These are phyloP conservation scores for Propithecus perrieri DNA, from an alignment of 2,797 vertebrate genomes.

Conservation along the genomic window DNA sequence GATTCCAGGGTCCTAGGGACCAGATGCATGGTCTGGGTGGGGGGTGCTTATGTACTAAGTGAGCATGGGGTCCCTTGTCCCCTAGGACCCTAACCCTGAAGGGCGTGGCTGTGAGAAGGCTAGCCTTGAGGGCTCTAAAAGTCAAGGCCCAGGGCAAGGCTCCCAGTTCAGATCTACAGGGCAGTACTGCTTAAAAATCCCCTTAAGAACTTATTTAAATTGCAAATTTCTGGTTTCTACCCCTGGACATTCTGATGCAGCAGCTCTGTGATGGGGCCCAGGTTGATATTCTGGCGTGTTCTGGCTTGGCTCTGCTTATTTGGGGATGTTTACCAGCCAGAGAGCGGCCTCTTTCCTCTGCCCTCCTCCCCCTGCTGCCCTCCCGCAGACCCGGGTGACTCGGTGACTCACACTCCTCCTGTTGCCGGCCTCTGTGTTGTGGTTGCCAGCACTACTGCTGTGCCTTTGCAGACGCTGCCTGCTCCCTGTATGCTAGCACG, in stretches of 20 bases:
- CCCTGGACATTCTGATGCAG: not conserved
- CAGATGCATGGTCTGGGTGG: not conserved
- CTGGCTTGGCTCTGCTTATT: conserved; percentile 25
- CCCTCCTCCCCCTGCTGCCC: not conserved
- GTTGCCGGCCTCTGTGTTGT: not conserved
- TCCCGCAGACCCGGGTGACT: not conserved
- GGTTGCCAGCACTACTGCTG: not conserved
- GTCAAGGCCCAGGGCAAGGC: not conserved
- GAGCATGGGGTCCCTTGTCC: not conserved
- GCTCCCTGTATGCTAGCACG: not conserved
- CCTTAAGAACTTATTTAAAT: not conserved
- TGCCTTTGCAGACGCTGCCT: not conserved
- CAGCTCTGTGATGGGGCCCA: not conserved
- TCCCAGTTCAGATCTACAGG: not conserved
- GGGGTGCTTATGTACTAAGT: not conserved
- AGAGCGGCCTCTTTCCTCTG: not conserved
- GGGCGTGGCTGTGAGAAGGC: not conserved
- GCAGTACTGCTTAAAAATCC: not conserved
- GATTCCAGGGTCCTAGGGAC: not conserved
- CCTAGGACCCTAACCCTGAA: not conserved
- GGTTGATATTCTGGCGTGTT: conserved; percentile 31
- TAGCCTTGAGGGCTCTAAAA: not conserved
- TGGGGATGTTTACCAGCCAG: conserved; percentile 62
- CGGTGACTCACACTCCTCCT: conserved; percentile 52
- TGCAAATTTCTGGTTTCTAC: not conserved